These are phyloP conservation scores for Drosophila serrata DNA, from an alignment of 1,140 invertebrate species.

Conservation along the genomic window DNA sequence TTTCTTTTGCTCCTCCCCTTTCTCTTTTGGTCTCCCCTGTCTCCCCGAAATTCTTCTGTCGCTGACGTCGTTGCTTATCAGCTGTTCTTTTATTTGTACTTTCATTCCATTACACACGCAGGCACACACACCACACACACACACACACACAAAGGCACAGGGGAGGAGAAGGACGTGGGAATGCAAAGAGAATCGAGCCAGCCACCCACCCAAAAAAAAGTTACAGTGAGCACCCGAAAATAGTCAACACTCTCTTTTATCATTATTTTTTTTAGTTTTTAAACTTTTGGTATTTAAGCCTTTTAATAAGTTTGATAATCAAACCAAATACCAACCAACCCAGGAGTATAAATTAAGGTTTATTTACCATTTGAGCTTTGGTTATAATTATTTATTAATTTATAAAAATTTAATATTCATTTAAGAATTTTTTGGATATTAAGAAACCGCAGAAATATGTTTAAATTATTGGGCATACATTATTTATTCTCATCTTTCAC, in stretches of 20 bases:
- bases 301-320: not conserved
- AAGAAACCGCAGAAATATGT: not conserved
- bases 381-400: too few relatives aligned
- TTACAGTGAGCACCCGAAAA: not conserved
- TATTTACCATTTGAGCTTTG: too few relatives aligned
- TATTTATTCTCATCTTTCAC: not conserved
- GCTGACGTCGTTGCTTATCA: slow-evolving; percentile 31
- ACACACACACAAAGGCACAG: not conserved
- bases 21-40: not conserved
- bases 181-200: slow-evolving; percentile 12
- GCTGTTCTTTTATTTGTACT: slow-evolving; percentile 34
- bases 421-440: too few relatives aligned
- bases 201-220: slow-evolving; percentile 27
- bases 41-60: slow-evolving; percentile 8
- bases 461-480: not conserved
- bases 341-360: too few relatives aligned
- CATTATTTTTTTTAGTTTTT: not conserved
- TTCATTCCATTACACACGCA: slow-evolving; percentile 45
- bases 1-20: not conserved
- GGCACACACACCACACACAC: slow-evolving; percentile 39
- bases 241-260: not conserved
- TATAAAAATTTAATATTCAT: too few relatives aligned
- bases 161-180: slow-evolving; percentile 14
- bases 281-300: not conserved
- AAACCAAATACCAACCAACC: too few relatives aligned